These are phyloP conservation scores for Rhagium mordax DNA, from an alignment of 2,888 invertebrate species.

Conservation along the genomic window DNA sequence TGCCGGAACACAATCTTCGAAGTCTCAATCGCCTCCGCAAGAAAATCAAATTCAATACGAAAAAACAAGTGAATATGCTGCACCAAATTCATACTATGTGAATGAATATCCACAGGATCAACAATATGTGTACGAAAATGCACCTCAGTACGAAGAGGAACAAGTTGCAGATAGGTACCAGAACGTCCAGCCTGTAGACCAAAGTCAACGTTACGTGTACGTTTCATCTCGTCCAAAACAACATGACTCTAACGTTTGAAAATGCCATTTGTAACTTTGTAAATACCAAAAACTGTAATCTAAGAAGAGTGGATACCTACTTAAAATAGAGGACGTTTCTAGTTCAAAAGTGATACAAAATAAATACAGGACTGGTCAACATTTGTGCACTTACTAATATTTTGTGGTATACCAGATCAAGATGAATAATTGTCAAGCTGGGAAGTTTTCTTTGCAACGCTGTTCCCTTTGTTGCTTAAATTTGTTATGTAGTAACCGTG, in stretches of 20 bases:
- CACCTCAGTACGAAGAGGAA: neutral
- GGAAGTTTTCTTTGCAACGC: neutral
- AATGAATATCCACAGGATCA: neutral
- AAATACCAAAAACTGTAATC: neutral
- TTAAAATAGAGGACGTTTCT: neutral
- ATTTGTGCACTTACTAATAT: neutral
- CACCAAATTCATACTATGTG: neutral
- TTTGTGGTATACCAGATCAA: neutral
- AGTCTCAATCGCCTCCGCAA: neutral
- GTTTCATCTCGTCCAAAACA: neutral
- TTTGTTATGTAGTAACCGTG: no score
- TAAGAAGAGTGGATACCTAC: neutral
- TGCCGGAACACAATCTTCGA: neutral
- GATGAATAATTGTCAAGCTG: neutral
- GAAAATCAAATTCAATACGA: neutral
- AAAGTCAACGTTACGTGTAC: neutral
- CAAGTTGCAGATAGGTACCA: neutral
- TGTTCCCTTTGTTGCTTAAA: no score
- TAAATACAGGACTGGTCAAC: no score
- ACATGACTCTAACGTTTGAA: neutral
- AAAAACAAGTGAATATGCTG: neutral
- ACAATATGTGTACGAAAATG: neutral
- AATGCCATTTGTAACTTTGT: neutral
- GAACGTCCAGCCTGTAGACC: neutral
- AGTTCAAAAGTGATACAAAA: neutral